These are phyloP conservation scores for Rutilus rutilus DNA, from an alignment of 2,113 vertebrate species.

Conservation along the genomic window DNA sequence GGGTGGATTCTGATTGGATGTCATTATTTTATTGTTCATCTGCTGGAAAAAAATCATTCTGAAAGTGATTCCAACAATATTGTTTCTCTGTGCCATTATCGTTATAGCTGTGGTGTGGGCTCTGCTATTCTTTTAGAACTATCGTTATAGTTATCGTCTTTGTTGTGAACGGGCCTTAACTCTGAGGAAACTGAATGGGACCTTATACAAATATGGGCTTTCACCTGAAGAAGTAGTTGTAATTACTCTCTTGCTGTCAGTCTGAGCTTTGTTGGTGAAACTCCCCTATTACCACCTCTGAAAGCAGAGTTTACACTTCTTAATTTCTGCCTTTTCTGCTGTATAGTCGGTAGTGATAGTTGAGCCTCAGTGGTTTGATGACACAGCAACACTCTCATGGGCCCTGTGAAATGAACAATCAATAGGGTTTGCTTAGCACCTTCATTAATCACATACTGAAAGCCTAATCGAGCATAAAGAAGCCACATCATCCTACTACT, in stretches of 20 bases:
- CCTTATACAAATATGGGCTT: background rate
- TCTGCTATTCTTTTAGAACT: no score
- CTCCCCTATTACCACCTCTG: background rate
- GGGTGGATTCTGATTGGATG: no score
- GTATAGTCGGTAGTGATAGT: background rate
- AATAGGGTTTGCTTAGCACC: background rate
- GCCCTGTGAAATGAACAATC: conserved; percentile 1
- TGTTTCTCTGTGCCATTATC: no score
- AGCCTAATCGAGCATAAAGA: background rate
- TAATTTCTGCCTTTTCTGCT: background rate
- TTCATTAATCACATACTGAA: conserved; percentile 20
- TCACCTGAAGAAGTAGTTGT: background rate
- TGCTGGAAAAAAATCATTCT: no score
- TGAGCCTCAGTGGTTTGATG: conserved; percentile 10
- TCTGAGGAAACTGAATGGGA: background rate
- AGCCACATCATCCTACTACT: background rate
- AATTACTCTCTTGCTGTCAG: background rate
- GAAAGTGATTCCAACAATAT: no score
- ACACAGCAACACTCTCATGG: background rate
- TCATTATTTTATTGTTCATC: no score
- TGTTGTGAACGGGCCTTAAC: no score
- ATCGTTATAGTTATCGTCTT: no score
- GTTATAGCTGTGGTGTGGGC: no score
- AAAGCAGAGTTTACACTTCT: background rate
- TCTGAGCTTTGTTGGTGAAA: background rate